A percentile compares a stretch with the other conserved stretches of the same genome.
phyloP scores from a whole-genome alignment of 92 coral and sea anemone genomes.

The Parazoanthus swiftii region DNA sequence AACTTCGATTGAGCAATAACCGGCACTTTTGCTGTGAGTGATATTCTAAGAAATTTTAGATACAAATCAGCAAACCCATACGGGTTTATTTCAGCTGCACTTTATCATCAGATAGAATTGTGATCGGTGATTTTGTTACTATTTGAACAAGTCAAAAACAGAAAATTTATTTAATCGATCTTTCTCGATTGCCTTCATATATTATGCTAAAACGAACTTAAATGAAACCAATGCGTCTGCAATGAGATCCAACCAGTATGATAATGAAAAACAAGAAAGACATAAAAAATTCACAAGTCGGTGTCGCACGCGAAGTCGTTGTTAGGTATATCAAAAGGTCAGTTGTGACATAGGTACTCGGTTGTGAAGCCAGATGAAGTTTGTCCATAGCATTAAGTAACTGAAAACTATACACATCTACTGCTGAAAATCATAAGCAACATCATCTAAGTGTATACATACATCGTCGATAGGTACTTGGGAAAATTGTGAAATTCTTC shows the following conservation, averaged over 20 bases:
- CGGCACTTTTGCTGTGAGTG: background rate
- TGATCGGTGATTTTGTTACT: background rate
- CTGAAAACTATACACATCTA: background rate
- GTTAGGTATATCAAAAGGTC: background rate
- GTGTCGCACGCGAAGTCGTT: background rate
- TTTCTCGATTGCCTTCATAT: background rate
- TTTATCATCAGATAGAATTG: background rate
- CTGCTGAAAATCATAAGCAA: background rate
- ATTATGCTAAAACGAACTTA: background rate
- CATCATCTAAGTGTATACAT: background rate
- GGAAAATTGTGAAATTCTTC: conserved; percentile 2
- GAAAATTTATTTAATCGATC: background rate
- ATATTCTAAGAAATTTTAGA: background rate
- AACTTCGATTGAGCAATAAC: background rate
- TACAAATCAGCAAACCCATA: background rate
- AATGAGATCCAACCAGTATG: background rate
- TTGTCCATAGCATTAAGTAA: background rate
- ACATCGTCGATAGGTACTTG: conserved; percentile 28
- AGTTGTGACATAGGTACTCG: no score
- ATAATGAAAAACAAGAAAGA: background rate
- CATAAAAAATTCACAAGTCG: background rate
- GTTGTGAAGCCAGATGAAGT: no score
- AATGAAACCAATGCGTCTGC: background rate
- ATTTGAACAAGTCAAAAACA: background rate
- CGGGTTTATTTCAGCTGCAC: no score